Evolutionary conservation across 2,113 vertebrate genomes (phyloP).

Genomic region (Chiloscyllium plagiosum): DNA sequence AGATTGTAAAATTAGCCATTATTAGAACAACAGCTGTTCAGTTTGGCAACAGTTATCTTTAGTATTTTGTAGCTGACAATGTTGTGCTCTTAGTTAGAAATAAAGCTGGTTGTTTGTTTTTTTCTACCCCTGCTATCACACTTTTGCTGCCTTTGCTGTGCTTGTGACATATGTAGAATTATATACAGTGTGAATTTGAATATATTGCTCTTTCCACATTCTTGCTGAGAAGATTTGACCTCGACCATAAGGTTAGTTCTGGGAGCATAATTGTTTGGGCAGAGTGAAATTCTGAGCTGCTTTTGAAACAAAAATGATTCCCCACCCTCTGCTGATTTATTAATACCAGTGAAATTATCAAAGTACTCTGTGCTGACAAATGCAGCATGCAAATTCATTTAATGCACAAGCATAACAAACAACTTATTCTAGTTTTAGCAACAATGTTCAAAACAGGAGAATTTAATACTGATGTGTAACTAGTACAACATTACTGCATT

Average conservation of each 20-base stretch:
- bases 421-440: not conserved
- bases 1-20: slow-evolving; percentile 13
- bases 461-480: not conserved
- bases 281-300: not conserved
- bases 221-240: not conserved
- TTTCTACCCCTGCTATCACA: not conserved
- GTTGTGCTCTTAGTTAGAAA: not conserved
- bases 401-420: not conserved
- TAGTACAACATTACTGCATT: not conserved
- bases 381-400: not conserved
- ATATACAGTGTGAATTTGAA: not conserved
- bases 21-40: not conserved
- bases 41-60: not conserved
- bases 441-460: not conserved
- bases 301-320: not conserved
- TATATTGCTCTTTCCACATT: not conserved
- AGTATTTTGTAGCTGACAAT: not conserved
- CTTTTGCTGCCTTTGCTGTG: not conserved
- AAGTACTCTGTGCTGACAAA: not conserved
- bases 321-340: not conserved
- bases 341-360: not conserved
- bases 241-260: not conserved
- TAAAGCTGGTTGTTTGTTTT: not conserved
- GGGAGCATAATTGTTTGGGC: not conserved
- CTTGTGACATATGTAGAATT: not conserved